Evolutionary conservation across 2,888 invertebrate genomes (phyloP).

Genomic region (Phania funesta): DNA sequence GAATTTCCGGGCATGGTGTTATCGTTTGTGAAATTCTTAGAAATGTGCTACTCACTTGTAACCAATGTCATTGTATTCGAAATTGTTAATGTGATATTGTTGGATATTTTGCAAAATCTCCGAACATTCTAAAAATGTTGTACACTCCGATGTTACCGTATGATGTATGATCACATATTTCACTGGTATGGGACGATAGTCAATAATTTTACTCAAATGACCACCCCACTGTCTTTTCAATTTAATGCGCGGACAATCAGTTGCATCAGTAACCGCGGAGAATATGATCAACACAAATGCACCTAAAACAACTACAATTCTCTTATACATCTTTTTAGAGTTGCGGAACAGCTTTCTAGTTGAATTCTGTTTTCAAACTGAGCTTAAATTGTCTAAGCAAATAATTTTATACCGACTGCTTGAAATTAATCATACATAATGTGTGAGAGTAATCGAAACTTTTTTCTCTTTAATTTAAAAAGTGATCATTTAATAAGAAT

Average conservation of each 20-base stretch:
- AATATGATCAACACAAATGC: constrained; percentile 7
- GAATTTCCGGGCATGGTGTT: background rate
- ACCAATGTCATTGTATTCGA: constrained; percentile 82
- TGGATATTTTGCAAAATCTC: constrained; percentile 81
- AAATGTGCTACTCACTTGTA: constrained; percentile 80
- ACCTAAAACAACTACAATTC: background rate
- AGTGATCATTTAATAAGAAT: background rate
- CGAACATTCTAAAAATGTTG: constrained; percentile 80
- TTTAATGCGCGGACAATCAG: constrained; percentile 82
- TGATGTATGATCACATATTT: constrained; percentile 83
- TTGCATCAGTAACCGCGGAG: background rate
- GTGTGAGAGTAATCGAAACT: background rate
- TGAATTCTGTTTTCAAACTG: constrained; percentile 28
- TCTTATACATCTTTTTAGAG: constrained; percentile 32
- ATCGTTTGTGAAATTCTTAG: background rate
- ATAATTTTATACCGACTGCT: constrained; percentile 14
- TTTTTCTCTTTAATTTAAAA: background rate
- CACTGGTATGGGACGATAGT: constrained; percentile 83
- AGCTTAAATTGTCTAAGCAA: background rate
- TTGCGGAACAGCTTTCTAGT: background rate
- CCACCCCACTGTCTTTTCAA: constrained; percentile 84
- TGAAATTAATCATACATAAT: background rate
- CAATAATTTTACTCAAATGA: constrained; percentile 79
- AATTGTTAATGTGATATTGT: constrained; percentile 81
- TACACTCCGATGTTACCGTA: constrained; percentile 82